Conservation (phyloP, 2,797 vertebrate genomes). For the Syngnathus acus region DNA sequence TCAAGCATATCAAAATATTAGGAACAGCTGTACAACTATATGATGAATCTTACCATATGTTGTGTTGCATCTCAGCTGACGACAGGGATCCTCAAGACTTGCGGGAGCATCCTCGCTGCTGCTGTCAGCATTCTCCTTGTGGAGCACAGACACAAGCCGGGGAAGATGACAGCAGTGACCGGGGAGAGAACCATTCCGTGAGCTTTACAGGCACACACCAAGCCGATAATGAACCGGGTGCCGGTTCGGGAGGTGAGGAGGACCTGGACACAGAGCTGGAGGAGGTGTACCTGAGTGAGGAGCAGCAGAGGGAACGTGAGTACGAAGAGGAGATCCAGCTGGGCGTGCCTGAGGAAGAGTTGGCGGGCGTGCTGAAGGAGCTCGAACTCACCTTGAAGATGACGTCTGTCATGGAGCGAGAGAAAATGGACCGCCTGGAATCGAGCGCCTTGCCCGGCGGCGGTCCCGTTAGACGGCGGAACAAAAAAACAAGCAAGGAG, state of each 20-base stretch:
- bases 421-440: slow-evolving; percentile 35
- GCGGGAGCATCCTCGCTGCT: slow-evolving; percentile 68
- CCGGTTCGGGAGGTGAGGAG: slow-evolving; percentile 11
- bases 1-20: neutral
- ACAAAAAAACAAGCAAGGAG: slow-evolving; percentile 40
- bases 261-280: slow-evolving; percentile 8
- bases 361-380: slow-evolving; percentile 61
- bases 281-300: neutral
- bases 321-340: slow-evolving; percentile 15
- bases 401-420: slow-evolving; percentile 35
- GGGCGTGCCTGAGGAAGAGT: slow-evolving; percentile 43
- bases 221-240: neutral
- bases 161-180: slow-evolving; percentile 36
- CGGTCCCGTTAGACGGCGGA: slow-evolving; percentile 44
- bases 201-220: slow-evolving; percentile 39
- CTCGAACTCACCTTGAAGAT: slow-evolving; percentile 42
- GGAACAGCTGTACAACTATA: neutral
- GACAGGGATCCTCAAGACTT: slow-evolving; percentile 75
- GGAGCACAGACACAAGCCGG: slow-evolving; percentile 66
- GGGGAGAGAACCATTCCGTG: slow-evolving; percentile 8
- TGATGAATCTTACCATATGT: neutral
- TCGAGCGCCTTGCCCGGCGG: neutral
- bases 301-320: slow-evolving; percentile 32
- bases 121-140: slow-evolving; percentile 62
- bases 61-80: slow-evolving; percentile 62